Conservation (phyloP, 2,888 invertebrate genomes). For the Caenorhabditis doughertyi region DNA sequence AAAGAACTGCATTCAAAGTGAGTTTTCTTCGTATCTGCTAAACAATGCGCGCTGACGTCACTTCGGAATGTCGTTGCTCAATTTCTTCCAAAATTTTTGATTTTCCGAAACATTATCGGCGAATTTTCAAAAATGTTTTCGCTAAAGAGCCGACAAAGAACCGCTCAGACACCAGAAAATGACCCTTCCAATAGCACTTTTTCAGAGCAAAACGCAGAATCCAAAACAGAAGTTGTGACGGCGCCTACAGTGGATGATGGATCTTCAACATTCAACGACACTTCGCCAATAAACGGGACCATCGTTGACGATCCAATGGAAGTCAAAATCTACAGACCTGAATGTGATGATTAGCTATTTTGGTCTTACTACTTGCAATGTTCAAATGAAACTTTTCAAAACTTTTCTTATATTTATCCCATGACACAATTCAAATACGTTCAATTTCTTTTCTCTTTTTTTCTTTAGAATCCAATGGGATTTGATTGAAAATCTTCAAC, state of each 20-base stretch:
- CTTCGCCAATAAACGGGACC: conserved; percentile 46
- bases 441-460: background rate
- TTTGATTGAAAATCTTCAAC: conserved; percentile 19
- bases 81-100: too few species aligned
- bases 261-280: conserved; percentile 25
- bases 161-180: too few species aligned
- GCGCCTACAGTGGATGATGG: background rate
- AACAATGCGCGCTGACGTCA: too few species aligned
- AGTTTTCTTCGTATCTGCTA: background rate
- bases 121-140: too few species aligned
- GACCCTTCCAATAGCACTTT: background rate
- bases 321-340: conserved; percentile 61
- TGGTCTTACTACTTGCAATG: background rate
- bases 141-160: too few species aligned
- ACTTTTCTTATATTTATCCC: too few species aligned
- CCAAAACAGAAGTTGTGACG: background rate
- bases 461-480: conserved; percentile 37
- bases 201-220: conserved; percentile 36
- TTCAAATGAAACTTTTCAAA: too few species aligned
- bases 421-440: too few species aligned
- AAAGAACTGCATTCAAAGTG: conserved; percentile 47
- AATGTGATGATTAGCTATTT: conserved; percentile 52
- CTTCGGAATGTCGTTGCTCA: too few species aligned
- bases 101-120: too few species aligned
- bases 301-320: conserved; percentile 63